These are phyloP conservation scores for Spodoptera litura DNA, from an alignment of 1,140 invertebrate genomes.

Conservation along the genomic window DNA sequence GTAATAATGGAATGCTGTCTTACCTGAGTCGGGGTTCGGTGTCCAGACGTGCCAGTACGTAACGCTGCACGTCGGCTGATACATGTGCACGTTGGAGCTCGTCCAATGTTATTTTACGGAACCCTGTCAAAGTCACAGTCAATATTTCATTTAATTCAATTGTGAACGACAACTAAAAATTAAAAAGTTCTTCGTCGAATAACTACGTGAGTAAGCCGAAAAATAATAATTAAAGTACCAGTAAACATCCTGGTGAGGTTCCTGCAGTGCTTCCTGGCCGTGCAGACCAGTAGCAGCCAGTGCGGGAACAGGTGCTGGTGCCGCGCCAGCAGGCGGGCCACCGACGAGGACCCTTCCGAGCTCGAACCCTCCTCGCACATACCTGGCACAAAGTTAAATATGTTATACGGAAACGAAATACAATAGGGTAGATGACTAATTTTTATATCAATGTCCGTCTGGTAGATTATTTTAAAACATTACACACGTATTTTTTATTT, in stretches of 20 bases:
- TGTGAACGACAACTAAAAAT: too few relatives aligned
- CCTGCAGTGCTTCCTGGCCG: conserved; percentile 94
- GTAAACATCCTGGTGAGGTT: conserved; percentile 96
- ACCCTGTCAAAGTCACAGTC: conserved; percentile 86
- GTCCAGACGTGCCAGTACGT: conserved; percentile 96
- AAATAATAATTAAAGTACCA: conserved; percentile 54
- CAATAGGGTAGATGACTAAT: too few relatives aligned
- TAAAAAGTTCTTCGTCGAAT: too few relatives aligned
- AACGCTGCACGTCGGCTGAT: conserved; percentile 96
- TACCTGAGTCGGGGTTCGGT: conserved; percentile 91
- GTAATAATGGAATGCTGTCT: neutral
- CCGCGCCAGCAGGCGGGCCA: conserved; percentile 94
- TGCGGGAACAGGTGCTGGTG: conserved; percentile 97
- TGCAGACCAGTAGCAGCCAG: conserved; percentile 96
- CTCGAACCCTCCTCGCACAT: conserved; percentile 50
- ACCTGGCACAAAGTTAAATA: neutral
- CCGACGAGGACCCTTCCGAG: conserved; percentile 87
- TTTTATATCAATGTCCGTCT: too few relatives aligned
- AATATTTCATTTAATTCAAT: too few relatives aligned
- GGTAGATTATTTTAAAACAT: too few relatives aligned
- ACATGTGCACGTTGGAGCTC: conserved; percentile 96
- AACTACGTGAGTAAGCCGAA: too few relatives aligned
- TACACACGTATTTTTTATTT: too few relatives aligned
- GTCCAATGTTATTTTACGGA: conserved; percentile 96
- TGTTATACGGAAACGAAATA: too few relatives aligned